Conservation (phyloP, 2,797 vertebrate genomes). For the Malurus leucopterus region DNA sequence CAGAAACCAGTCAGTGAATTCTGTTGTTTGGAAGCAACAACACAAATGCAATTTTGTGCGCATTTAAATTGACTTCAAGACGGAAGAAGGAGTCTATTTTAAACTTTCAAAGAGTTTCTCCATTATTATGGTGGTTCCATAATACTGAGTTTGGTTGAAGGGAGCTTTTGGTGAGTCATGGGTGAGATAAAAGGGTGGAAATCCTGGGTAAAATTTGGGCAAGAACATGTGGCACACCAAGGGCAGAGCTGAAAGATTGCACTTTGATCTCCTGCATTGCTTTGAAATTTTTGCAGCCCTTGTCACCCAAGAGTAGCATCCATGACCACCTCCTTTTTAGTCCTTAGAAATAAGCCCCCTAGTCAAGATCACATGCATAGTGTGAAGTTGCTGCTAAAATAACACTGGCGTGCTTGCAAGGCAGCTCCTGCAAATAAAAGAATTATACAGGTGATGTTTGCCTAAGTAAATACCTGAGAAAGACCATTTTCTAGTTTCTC, state of each 20-base stretch:
- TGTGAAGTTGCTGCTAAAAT: background rate
- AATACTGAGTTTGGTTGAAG: background rate
- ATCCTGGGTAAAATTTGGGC: background rate
- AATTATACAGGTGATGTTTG: background rate
- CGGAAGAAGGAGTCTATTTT: background rate
- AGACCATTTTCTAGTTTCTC: background rate
- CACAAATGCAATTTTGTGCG: background rate
- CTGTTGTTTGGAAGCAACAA: background rate
- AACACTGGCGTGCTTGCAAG: background rate
- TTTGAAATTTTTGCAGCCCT: background rate
- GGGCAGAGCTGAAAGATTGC: background rate
- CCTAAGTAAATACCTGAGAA: background rate
- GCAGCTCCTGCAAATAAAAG: background rate
- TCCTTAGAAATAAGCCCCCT: background rate
- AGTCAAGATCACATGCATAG: background rate
- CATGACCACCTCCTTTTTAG: background rate
- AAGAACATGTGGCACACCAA: too few species aligned
- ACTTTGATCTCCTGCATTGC: background rate
- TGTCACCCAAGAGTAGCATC: background rate
- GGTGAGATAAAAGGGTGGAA: background rate
- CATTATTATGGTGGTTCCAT: background rate
- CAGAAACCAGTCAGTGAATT: background rate
- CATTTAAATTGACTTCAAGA: background rate
- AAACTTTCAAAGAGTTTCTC: background rate
- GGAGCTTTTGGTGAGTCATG: background rate